Evolutionary conservation across 2,797 vertebrate species (phyloP), one percentile per base, ranked within the genome.

Genomic region (Megaceryle alcyon): DNA sequence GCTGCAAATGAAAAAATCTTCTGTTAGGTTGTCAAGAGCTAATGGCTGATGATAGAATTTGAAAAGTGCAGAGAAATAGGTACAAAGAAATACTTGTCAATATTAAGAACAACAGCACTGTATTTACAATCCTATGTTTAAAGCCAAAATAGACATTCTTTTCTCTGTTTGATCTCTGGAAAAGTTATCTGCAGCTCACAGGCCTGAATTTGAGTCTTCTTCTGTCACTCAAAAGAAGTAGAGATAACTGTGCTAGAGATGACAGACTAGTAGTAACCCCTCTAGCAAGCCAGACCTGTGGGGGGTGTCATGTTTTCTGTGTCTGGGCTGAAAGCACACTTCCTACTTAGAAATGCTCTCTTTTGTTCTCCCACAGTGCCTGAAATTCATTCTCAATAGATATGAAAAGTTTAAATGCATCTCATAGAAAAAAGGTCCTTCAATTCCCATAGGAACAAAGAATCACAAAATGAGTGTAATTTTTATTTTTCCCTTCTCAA

Each of bases 181-280:
- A 84, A 89, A 95, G 72, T 92, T 97, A 97, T 96, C 96, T 95
- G 37, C 68, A 96, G 77, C 90, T 91, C 86, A 92, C 88, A 95
- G 89, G 35, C 80, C 37, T 1, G 17, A 96, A 96, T 81, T 72
- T 96, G 76, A 89, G 72, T 68, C 88, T 72, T 73, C 80, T 88
- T 94, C 84, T 94, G 80, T 91, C 83, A 87, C 13, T 84, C 84
- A 88, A 88, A 96, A 79, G 70, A 66, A 96, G 66, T 76, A 86
- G 48, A 96, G 86, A 89, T 91, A 94, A 91, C 66, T 77, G 69
- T 49, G 41, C 44, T 83, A 87, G 56, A 95, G 94, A 92, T 91
- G 96, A 96, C 81, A 84, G 88, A 65, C 65, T 90, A 79, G 86
- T 90, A 79, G 86, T 71, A 80, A 73, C 48, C 77, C 86, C 65